Conservation (phyloP, 2,888 invertebrate species). For the Horisme vitalbata region DNA sequence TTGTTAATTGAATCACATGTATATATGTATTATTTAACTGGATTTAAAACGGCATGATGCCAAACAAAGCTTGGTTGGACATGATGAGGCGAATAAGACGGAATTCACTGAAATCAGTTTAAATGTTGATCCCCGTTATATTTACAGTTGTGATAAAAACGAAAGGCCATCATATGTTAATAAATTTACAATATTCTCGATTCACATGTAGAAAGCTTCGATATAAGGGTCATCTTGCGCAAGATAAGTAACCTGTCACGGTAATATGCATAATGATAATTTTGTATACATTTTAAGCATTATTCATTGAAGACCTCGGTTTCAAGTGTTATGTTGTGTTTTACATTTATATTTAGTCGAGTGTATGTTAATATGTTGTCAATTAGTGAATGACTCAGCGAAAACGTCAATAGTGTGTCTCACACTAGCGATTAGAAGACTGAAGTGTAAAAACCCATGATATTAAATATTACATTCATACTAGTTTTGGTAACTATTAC, state of each 20-base stretch:
- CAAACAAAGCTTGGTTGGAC: slow-evolving; percentile 52
- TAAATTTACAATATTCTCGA: slow-evolving; percentile 43
- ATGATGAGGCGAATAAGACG: slow-evolving; percentile 43
- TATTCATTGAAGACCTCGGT: slow-evolving; percentile 1
- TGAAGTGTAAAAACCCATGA: no score
- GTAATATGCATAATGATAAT: slow-evolving; percentile 44
- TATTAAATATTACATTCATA: no score
- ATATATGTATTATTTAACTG: slow-evolving; percentile 58
- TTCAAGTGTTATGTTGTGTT: background rate
- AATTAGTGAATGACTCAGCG: slow-evolving; percentile 8
- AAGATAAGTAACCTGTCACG: slow-evolving; percentile 51
- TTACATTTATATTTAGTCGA: background rate
- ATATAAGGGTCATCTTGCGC: slow-evolving; percentile 70
- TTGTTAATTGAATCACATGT: slow-evolving; percentile 68
- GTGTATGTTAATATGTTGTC: slow-evolving; percentile 5
- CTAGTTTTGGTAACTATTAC: no score
- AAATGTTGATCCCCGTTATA: slow-evolving; percentile 22
- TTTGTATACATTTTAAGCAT: slow-evolving; percentile 28
- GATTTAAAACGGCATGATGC: slow-evolving; percentile 53
- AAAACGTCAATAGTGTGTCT: no score
- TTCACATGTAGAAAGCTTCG: slow-evolving; percentile 63
- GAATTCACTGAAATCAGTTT: slow-evolving; percentile 33
- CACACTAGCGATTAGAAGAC: no score
- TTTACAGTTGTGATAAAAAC: slow-evolving; percentile 35
- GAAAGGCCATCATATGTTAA: slow-evolving; percentile 36